Percentiles rank a stretch among this genome's conserved stretches.
Evolutionary conservation across 2,113 vertebrate species (phyloP).

Genomic region (Paralichthys olivaceus): DNA sequence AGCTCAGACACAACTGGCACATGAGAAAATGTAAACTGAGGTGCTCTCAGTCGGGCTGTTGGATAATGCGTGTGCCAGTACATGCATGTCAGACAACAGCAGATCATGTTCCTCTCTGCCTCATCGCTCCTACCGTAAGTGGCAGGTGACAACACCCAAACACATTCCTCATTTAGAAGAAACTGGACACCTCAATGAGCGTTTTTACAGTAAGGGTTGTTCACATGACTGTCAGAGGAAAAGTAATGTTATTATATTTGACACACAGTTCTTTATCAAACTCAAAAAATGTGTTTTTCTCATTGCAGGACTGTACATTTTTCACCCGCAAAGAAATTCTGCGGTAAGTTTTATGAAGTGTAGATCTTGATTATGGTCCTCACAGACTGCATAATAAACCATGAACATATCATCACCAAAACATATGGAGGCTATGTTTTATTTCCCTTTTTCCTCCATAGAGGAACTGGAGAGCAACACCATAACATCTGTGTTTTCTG

Average conservation of each 20-base stretch:
- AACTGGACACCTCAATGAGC: conserved; percentile 44
- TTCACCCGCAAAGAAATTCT: conserved; percentile 99
- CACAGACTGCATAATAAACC: background rate
- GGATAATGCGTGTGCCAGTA: conserved; percentile 41
- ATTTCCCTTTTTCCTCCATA: background rate
- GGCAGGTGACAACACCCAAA: conserved; percentile 52
- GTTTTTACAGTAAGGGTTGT: conserved; percentile 17
- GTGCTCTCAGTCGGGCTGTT: conserved; percentile 16
- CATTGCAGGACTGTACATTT: conserved; percentile 94
- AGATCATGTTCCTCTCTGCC: conserved; percentile 60
- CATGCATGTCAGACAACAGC: conserved; percentile 55
- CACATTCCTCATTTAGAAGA: conserved; percentile 50
- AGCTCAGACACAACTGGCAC: conserved; percentile 32
- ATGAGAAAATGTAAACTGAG: conserved; percentile 32
- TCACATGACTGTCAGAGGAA: conserved; percentile 16
- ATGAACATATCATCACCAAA: background rate
- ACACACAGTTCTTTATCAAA: conserved; percentile 1
- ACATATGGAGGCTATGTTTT: background rate
- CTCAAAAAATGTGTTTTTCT: conserved; percentile 37
- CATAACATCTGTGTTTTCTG: no score
- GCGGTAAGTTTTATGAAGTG: conserved; percentile 82
- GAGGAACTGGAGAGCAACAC: no score
- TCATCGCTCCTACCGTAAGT: conserved; percentile 26
- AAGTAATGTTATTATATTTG: conserved; percentile 8
- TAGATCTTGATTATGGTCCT: background rate